phyloP scores from a whole-genome alignment of 2,113 vertebrate species.

The Cyanoderma ruficeps region DNA sequence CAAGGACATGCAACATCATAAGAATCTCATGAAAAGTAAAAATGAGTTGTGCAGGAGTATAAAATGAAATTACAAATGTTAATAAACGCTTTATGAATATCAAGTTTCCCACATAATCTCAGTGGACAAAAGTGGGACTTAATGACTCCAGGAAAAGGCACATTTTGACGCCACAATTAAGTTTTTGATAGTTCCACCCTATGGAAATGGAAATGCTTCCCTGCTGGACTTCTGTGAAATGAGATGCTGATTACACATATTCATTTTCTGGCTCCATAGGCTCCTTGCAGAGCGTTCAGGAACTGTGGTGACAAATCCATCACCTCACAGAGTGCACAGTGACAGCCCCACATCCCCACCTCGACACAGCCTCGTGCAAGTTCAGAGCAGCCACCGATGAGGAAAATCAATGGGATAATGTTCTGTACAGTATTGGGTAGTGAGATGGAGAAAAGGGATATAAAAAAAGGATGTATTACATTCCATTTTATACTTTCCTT shows the following conservation, averaged over 20 bases:
- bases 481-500: background rate
- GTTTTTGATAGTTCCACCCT: background rate
- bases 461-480: background rate
- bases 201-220: background rate
- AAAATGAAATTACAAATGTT: background rate
- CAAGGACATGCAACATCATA: background rate
- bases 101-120: background rate
- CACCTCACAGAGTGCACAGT: background rate
- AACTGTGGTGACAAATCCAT: background rate
- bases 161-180: background rate
- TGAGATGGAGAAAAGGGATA: background rate
- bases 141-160: background rate
- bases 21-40: background rate
- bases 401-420: background rate
- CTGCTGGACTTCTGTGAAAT: background rate
- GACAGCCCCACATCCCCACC: background rate
- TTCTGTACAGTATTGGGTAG: background rate
- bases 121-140: background rate
- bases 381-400: rapidly evolving
- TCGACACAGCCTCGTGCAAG: background rate
- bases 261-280: background rate
- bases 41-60: background rate
- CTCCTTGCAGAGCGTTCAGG: background rate
- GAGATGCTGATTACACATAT: background rate
- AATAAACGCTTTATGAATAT: constrained; percentile 5